These are phyloP conservation scores for Yponomeuta malinellus DNA, from an alignment of 2,888 invertebrate genomes.

Conservation along the genomic window DNA sequence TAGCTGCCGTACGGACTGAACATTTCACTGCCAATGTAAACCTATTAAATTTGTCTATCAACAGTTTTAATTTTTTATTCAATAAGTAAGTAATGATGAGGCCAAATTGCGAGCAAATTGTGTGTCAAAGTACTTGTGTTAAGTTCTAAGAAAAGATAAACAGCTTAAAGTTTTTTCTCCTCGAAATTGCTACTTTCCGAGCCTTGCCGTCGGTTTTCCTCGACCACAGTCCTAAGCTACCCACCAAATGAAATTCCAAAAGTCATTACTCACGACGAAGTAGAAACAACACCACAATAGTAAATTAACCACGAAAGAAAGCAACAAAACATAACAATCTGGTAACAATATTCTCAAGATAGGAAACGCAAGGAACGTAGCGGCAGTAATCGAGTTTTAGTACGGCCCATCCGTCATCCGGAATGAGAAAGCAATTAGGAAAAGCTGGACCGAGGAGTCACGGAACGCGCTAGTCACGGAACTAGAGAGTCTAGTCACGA, in stretches of 20 bases:
- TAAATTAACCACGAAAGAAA: not conserved
- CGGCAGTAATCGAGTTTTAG: slow-evolving; percentile 3
- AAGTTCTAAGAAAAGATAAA: too few relatives aligned
- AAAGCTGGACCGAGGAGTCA: not conserved
- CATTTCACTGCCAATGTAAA: too few relatives aligned
- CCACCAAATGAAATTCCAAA: not conserved
- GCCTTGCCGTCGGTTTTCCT: not conserved
- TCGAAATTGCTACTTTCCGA: not conserved
- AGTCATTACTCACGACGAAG: not conserved
- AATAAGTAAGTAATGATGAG: too few relatives aligned
- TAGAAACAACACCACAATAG: not conserved
- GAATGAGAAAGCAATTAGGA: slow-evolving; percentile 4
- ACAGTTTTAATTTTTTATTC: too few relatives aligned
- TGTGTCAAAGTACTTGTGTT: too few relatives aligned
- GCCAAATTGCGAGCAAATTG: too few relatives aligned
- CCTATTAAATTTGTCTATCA: too few relatives aligned
- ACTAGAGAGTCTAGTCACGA: not conserved
- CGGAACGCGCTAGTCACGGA: not conserved
- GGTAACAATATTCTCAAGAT: not conserved
- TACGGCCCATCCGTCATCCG: slow-evolving; percentile 10
- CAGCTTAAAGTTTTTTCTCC: too few relatives aligned
- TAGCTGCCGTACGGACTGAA: too few relatives aligned
- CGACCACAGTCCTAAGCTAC: not conserved
- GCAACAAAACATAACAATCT: not conserved
- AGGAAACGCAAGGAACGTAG: not conserved